Conservation (phyloP, 2,888 invertebrate genomes). For the Acrobasis consociella region DNA sequence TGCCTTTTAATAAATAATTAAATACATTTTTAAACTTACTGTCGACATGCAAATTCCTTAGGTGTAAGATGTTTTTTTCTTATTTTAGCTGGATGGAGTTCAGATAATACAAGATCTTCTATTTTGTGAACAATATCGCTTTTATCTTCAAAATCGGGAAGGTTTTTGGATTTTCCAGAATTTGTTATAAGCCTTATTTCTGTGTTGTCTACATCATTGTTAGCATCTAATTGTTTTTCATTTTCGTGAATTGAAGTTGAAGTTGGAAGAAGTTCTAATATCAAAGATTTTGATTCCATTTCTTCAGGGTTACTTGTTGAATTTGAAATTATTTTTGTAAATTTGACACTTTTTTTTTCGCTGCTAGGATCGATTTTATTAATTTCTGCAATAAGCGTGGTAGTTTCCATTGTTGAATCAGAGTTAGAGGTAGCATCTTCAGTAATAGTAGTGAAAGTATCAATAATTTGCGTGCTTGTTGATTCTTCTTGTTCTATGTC, state of each 20-base stretch:
- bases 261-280: constrained; percentile 40
- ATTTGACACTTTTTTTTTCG: neutral
- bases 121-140: constrained; percentile 43
- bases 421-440: constrained; percentile 18
- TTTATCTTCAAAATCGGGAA: constrained; percentile 41
- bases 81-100: constrained; percentile 61
- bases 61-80: constrained; percentile 57
- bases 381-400: neutral
- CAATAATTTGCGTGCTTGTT: constrained; percentile 23
- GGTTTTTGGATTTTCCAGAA: constrained; percentile 34
- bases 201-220: constrained; percentile 24
- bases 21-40: constrained; percentile 48
- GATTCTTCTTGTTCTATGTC: constrained; percentile 36
- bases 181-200: constrained; percentile 22
- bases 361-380: neutral
- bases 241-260: constrained; percentile 24
- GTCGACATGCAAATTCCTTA: constrained; percentile 67
- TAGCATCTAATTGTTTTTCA: constrained; percentile 24
- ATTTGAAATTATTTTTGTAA: constrained; percentile 10
- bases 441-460: constrained; percentile 26
- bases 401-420: constrained; percentile 16
- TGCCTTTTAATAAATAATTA: too few species aligned
- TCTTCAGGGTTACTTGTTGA: constrained; percentile 26
- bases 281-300: constrained; percentile 40
- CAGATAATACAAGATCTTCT: constrained; percentile 50